Conservation (phyloP, 2,888 invertebrate genomes). For the Pantelozetes paolii region DNA sequence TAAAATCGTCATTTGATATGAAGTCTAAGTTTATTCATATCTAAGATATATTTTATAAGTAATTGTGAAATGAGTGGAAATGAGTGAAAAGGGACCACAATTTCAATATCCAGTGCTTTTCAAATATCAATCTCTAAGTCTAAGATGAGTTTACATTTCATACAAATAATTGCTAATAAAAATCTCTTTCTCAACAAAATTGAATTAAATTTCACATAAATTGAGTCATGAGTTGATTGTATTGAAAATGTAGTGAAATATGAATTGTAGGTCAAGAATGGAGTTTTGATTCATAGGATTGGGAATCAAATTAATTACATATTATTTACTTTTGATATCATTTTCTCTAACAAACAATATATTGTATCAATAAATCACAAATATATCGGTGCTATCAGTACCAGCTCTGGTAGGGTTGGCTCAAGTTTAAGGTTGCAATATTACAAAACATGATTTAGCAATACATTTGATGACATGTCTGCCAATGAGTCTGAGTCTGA, state of each 20-base stretch:
- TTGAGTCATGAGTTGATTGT: no score
- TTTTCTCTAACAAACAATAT: not conserved
- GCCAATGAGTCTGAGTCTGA: not conserved
- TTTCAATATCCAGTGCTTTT: no score
- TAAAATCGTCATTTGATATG: no score
- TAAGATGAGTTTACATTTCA: no score
- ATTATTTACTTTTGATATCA: not conserved
- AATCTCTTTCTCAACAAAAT: no score
- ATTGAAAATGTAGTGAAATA: not conserved
- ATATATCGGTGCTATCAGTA: not conserved
- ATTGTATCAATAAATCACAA: not conserved
- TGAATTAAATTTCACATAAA: no score
- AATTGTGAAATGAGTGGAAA: no score
- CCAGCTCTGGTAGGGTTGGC: not conserved
- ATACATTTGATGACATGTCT: constrained; percentile 21
- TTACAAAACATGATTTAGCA: constrained; percentile 14
- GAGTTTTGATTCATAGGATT: not conserved
- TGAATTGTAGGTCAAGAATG: not conserved
- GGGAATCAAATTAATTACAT: not conserved
- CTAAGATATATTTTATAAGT: no score
- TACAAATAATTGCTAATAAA: no score
- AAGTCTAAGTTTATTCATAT: no score
- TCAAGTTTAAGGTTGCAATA: constrained; percentile 24
- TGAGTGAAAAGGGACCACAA: no score
- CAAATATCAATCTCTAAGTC: no score